A percentile compares a stretch with the other conserved stretches of the same genome.
Evolutionary conservation across 2,888 invertebrate genomes (phyloP).

Genomic region (Alsophila aescularia): DNA sequence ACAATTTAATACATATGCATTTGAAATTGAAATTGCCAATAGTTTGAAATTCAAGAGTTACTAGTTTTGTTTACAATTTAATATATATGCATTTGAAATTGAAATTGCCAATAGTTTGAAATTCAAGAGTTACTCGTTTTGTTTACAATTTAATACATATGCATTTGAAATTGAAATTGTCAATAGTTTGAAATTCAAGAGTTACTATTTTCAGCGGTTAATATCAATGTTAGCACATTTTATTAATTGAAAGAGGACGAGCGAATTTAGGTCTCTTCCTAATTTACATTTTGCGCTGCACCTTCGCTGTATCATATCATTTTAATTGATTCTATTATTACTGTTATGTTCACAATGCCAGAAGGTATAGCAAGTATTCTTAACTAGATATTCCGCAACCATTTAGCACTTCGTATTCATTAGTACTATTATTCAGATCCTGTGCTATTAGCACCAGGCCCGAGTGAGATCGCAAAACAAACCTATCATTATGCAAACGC

Average conservation of each 20-base stretch:
- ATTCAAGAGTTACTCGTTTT: too few species aligned
- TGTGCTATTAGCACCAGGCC: slow-evolving; percentile 30
- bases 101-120: too few species aligned
- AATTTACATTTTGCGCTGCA: slow-evolving; percentile 24
- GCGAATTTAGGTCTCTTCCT: slow-evolving; percentile 26
- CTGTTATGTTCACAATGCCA: not conserved
- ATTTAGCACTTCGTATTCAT: slow-evolving; percentile 44
- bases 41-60: too few species aligned
- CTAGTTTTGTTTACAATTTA: not conserved
- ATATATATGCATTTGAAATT: not conserved
- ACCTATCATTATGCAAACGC: slow-evolving; percentile 24
- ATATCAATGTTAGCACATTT: too few species aligned
- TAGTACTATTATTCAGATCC: slow-evolving; percentile 38
- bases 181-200: too few species aligned
- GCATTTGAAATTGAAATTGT: not conserved
- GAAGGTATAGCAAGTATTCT: slow-evolving; percentile 8
- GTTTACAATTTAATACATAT: not conserved
- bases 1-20: too few species aligned
- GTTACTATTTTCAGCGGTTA: too few species aligned
- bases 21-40: too few species aligned
- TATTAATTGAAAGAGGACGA: not conserved
- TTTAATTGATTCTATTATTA: not conserved
- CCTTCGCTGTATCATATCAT: slow-evolving; percentile 4
- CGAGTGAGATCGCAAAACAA: slow-evolving; percentile 26
- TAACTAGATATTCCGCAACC: slow-evolving; percentile 36